Evolutionary conservation across 1,140 invertebrate genomes (phyloP).

Genomic region (Penaeus vannamei): DNA sequence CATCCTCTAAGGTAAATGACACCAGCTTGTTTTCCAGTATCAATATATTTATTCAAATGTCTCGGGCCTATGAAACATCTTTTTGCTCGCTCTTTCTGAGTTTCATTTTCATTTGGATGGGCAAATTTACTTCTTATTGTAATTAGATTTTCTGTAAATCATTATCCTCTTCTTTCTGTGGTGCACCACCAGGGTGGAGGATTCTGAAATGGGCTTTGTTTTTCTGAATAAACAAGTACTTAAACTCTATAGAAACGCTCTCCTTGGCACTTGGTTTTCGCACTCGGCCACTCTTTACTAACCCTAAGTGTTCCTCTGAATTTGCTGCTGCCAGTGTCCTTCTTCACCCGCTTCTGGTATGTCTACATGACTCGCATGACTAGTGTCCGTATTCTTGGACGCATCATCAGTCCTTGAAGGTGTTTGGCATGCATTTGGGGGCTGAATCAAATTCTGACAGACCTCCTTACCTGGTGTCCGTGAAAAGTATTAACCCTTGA

Average conservation of each 20-base stretch:
- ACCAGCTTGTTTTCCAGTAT: neutral
- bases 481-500: too few relatives aligned
- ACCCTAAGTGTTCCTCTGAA: slow-evolving; percentile 31
- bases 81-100: neutral
- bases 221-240: slow-evolving; percentile 46
- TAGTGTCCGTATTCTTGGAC: too few relatives aligned
- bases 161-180: neutral
- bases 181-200: neutral
- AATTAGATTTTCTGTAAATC: neutral
- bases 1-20: slow-evolving; percentile 24
- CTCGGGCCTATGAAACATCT: neutral
- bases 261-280: slow-evolving; percentile 45
- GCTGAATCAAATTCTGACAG: too few relatives aligned
- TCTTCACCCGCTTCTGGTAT: neutral
- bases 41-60: neutral
- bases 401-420: too few relatives aligned
- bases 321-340: neutral
- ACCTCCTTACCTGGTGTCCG: too few relatives aligned
- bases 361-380: neutral
- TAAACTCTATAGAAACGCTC: slow-evolving; percentile 46
- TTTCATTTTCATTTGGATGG: too few relatives aligned
- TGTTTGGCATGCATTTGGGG: too few relatives aligned
- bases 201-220: neutral
- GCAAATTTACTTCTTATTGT: neutral
- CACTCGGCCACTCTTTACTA: slow-evolving; percentile 50